Base-by-base conservation (phyloP, 35 echinoderm and acorn worm species). In the Apostichopus japonicus region DNA sequence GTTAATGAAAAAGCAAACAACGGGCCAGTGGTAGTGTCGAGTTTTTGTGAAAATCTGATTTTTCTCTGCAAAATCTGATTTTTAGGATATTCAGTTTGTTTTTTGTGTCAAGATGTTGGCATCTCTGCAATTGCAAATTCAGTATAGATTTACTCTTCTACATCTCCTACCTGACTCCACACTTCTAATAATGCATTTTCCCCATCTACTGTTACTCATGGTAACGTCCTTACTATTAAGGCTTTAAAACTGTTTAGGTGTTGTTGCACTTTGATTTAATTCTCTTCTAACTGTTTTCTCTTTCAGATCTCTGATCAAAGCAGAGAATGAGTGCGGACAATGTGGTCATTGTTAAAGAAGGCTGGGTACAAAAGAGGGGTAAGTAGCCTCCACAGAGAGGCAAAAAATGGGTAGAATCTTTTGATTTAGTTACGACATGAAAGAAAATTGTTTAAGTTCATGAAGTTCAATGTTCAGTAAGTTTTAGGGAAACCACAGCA, bases 281-380 rank as follows among this genome's bases (percentile, higher is more conserved):
- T 67, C 19, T 67, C 19, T n/a, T 53, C 15, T 54, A 51, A 51
- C 53, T 44, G 33, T 44, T 44, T 56, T 21, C 54, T 55, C 52
- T 83, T 21, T 55, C 79, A 83, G 79, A 83, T 83, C 79, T 83
- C 51, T 83, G 79, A 83, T 53, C 6, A 13, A 14, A 83, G 79
- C 55, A 56, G 79, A 83, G 79, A 83, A 83, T 83, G 79, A 83
- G 79, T 83, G 53, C 55, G 51, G 79, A 83, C 51, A 56, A 83
- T 83, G 55, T 21, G 19, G 79, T 83, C 79, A 83, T 83, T 83
- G 79, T 83, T 56, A 83, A 83, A 83, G 79, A 83, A 83, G 79
- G 79, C 79, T 83, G 79, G 79, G 79, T 83, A 83, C 79, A 83
- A 5, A 83, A 83, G 79, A 83, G 79, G 79, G 79, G 79, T 83